Conservation (phyloP, 1,140 invertebrate genomes). For the Drosophila littoralis region DNA sequence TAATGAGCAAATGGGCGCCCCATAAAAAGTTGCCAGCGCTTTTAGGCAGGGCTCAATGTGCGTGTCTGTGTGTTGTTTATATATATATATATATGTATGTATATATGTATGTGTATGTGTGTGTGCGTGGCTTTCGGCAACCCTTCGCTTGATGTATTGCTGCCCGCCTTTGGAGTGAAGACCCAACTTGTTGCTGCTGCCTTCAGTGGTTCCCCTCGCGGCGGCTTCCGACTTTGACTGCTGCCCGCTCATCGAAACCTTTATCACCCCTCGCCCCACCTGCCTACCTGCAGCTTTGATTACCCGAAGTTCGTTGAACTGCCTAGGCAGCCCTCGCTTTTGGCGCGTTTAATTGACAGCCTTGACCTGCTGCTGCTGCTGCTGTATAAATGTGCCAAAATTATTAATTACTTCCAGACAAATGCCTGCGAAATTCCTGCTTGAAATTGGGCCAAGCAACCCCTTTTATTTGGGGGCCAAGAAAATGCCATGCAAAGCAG, state of each 20-base stretch:
- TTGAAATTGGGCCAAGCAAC: slow-evolving; percentile 45
- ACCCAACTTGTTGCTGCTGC: slow-evolving; percentile 47
- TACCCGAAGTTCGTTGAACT: slow-evolving; percentile 33
- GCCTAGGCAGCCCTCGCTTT: slow-evolving; percentile 24
- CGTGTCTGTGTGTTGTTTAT: slow-evolving; percentile 25
- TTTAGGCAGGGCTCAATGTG: slow-evolving; percentile 42
- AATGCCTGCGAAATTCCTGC: background rate
- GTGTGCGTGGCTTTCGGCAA: slow-evolving; percentile 58
- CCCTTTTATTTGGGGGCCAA: slow-evolving; percentile 43
- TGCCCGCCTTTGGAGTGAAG: background rate
- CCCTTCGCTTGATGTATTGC: slow-evolving; percentile 58
- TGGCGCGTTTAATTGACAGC: slow-evolving; percentile 22
- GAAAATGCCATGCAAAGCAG: slow-evolving; percentile 1
- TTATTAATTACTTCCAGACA: slow-evolving; percentile 61
- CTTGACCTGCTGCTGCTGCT: slow-evolving; percentile 44
- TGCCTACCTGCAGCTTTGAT: background rate
- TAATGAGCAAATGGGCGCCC: slow-evolving; percentile 56
- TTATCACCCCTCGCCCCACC: background rate
- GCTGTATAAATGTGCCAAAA: slow-evolving; percentile 56
- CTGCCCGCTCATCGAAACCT: slow-evolving; percentile 11
- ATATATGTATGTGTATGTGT: slow-evolving; percentile 8
- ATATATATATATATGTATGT: too few relatives aligned
- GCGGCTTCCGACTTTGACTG: slow-evolving; percentile 11
- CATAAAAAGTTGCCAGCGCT: slow-evolving; percentile 53
- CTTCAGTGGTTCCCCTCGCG: background rate